phyloP scores from a whole-genome alignment of 2,797 vertebrate species.

The Cirrhinus molitorella region DNA sequence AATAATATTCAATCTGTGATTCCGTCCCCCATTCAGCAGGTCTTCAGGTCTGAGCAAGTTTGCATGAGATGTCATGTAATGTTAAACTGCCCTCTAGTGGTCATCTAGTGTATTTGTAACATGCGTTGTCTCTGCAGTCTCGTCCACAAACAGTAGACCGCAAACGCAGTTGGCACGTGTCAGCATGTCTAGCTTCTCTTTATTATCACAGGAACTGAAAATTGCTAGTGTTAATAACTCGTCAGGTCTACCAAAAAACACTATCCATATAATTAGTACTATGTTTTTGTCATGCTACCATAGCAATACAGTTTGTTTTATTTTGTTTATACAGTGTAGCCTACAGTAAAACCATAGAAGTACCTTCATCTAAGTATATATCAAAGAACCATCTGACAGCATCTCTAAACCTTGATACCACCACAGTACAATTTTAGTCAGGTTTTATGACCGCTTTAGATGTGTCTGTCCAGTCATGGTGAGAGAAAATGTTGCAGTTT shows the following conservation, averaged over 20 bases:
- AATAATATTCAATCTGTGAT: not conserved
- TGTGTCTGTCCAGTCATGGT: not conserved
- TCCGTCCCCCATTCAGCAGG: constrained; percentile 50
- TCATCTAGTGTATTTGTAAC: constrained; percentile 11
- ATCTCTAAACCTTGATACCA: too few species aligned
- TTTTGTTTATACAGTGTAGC: too few species aligned
- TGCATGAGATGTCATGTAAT: constrained; percentile 20
- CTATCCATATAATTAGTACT: too few species aligned
- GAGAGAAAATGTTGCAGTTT: not conserved
- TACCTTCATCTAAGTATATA: not conserved
- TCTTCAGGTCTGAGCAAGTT: not conserved
- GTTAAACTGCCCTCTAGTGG: constrained; percentile 45
- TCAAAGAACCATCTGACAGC: too few species aligned
- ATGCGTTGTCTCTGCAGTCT: not conserved
- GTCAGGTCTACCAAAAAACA: not conserved
- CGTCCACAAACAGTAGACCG: not conserved
- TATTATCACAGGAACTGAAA: not conserved
- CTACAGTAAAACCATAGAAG: not conserved
- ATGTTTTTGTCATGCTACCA: not conserved
- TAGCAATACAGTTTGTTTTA: not conserved
- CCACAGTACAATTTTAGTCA: not conserved
- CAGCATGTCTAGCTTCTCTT: too few species aligned
- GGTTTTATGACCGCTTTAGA: not conserved
- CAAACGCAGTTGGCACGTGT: not conserved
- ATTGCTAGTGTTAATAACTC: not conserved